Percentiles rank a stretch among this genome's conserved stretches.
Evolutionary conservation across 2,797 vertebrate genomes (phyloP).

Genomic region (Morelia viridis): DNA sequence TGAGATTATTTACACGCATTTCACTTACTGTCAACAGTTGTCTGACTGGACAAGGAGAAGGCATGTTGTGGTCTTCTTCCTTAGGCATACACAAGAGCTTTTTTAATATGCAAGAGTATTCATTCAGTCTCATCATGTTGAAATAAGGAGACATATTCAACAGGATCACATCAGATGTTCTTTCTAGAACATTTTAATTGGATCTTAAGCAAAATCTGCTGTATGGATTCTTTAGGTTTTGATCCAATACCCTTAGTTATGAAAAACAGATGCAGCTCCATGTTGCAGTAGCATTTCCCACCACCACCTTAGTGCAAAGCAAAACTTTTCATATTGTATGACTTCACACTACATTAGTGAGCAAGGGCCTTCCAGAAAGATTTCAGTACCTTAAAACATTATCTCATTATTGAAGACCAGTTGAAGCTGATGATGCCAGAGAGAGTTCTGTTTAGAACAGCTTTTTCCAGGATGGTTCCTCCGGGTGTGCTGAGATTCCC

Average conservation of each 20-base stretch:
- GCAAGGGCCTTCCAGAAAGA: background rate
- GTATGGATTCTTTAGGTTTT: background rate
- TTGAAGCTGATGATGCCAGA: slow-evolving; percentile 54
- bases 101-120: background rate
- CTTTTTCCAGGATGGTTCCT: background rate
- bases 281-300: background rate
- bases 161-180: background rate
- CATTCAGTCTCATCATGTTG: background rate
- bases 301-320: background rate
- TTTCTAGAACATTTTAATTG: background rate
- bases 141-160: background rate
- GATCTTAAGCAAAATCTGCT: background rate
- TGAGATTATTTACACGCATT: background rate
- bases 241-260: background rate
- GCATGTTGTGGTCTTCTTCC: background rate
- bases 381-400: slow-evolving; percentile 2
- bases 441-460: slow-evolving; percentile 42
- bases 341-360: background rate
- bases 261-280: background rate
- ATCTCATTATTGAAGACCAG: slow-evolving; percentile 60
- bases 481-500: background rate
- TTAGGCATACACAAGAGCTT: background rate
- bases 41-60: background rate
- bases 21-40: background rate
- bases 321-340: background rate